A percentile compares a stretch with the other conserved stretches of the same genome.
These are phyloP conservation scores for Halocynthia aurantium DNA, from an alignment of 23 tunicate species.

Conservation along the genomic window DNA sequence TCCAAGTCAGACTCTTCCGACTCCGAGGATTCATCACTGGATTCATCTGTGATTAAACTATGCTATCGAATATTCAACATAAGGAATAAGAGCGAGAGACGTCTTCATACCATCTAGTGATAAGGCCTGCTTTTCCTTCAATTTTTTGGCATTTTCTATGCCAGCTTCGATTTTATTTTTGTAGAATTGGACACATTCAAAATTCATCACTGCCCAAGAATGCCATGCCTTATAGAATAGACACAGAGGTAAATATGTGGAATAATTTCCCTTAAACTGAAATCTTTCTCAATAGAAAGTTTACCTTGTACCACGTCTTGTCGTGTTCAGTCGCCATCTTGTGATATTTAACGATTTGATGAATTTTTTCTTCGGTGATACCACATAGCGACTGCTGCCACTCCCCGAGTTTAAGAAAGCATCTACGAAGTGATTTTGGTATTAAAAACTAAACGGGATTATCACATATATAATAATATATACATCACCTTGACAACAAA, in stretches of 20 bases:
- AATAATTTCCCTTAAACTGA: background rate
- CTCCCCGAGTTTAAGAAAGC: constrained; percentile 58
- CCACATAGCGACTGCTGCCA: constrained; percentile 77
- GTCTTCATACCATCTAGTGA: background rate
- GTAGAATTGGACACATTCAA: constrained; percentile 80
- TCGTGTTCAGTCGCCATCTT: constrained; percentile 74
- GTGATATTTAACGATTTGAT: constrained; percentile 39
- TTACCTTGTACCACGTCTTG: constrained; percentile 85
- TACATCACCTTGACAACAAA: constrained; percentile 56
- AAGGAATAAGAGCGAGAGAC: background rate
- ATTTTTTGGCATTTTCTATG: no score
- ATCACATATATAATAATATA: background rate
- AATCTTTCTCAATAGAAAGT: background rate
- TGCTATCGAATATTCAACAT: background rate
- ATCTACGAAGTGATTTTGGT: constrained; percentile 30
- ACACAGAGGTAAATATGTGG: background rate
- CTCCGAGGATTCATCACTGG: constrained; percentile 23
- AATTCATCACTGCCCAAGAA: constrained; percentile 88
- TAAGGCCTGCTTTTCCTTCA: no score
- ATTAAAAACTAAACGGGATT: background rate
- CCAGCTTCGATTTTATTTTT: constrained; percentile 52
- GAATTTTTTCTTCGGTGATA: constrained; percentile 51
- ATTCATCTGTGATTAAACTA: constrained; percentile 12
- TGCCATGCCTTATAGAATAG: constrained; percentile 66
- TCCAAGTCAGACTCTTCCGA: constrained; percentile 47